Percentiles rank a stretch among this genome's conserved stretches.
These are phyloP conservation scores for Poecile montanus DNA, from an alignment of 2,797 vertebrate genomes.

Conservation along the genomic window DNA sequence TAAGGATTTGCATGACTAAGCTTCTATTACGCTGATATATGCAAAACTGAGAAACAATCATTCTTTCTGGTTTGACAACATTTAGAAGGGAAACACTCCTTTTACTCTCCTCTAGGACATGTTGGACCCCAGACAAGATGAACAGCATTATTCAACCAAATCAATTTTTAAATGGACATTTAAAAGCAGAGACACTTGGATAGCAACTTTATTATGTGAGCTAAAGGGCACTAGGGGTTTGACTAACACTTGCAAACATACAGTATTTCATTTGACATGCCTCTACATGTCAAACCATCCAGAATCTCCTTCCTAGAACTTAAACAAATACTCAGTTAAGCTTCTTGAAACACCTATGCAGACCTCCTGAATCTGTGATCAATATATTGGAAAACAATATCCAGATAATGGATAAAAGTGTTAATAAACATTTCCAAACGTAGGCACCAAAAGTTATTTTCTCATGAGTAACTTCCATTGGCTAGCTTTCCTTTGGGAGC, in stretches of 20 bases:
- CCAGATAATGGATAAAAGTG: not conserved
- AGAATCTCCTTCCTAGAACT: not conserved
- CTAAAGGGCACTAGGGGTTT: conserved; percentile 15
- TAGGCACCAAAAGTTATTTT: not conserved
- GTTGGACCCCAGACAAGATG: conserved; percentile 20
- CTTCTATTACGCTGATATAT: conserved; percentile 69
- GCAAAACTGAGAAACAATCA: conserved; percentile 61
- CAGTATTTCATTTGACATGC: not conserved
- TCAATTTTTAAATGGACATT: conserved; percentile 28
- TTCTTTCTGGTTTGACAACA: conserved; percentile 58
- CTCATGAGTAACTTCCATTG: not conserved
- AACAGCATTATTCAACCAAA: conserved; percentile 2
- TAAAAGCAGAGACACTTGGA: conserved; percentile 38
- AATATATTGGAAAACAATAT: not conserved
- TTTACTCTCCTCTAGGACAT: conserved; percentile 27
- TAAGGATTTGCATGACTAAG: conserved; percentile 77
- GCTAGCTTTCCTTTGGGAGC: not conserved
- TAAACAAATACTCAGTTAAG: not conserved
- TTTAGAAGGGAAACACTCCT: conserved; percentile 62
- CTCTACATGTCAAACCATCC: not conserved
- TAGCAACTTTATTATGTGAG: conserved; percentile 5
- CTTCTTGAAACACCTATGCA: not conserved
- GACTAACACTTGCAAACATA: not conserved
- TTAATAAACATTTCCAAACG: not conserved
- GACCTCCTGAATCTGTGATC: not conserved